Percentiles rank a stretch among this genome's conserved stretches.
Conservation (phyloP, 1,140 invertebrate genomes). For the Agrypnia vestita region DNA sequence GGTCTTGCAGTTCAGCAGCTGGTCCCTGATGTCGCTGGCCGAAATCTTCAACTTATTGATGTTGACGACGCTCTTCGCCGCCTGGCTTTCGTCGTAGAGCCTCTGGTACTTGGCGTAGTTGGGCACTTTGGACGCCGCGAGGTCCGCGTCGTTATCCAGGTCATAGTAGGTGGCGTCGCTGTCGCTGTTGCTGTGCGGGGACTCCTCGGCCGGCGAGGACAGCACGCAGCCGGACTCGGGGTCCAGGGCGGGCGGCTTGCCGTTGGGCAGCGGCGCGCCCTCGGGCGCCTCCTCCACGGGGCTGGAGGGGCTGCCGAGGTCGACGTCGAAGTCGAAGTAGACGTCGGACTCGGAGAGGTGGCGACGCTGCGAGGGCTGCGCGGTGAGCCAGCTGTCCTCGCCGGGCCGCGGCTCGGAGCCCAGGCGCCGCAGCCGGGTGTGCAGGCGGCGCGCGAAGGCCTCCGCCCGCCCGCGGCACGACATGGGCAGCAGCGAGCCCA, state of each 20-base stretch:
- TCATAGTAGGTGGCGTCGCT: constrained; percentile 70
- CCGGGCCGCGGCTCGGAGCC: constrained; percentile 70
- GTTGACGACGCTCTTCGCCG: constrained; percentile 51
- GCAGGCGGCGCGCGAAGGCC: constrained; percentile 84
- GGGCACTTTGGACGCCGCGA: constrained; percentile 63
- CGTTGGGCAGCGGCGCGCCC: constrained; percentile 69
- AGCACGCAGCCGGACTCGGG: constrained; percentile 73
- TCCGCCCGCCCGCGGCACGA: constrained; percentile 85
- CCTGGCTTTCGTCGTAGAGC: constrained; percentile 62
- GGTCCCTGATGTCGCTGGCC: constrained; percentile 50
- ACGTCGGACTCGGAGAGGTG: constrained; percentile 75
- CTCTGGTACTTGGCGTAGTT: constrained; percentile 64
- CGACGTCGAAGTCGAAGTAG: constrained; percentile 76
- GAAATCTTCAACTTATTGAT: constrained; percentile 43
- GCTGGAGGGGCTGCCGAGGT: constrained; percentile 78
- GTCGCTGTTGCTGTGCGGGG: constrained; percentile 61
- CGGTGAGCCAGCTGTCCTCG: constrained; percentile 70
- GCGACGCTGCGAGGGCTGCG: constrained; percentile 67
- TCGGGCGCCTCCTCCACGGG: constrained; percentile 76
- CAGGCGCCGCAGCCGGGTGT: constrained; percentile 81
- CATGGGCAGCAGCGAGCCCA: constrained; percentile 74
- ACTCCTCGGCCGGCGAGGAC: constrained; percentile 62
- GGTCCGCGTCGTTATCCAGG: constrained; percentile 66
- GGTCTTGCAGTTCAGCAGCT: constrained; percentile 48
- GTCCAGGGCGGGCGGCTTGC: constrained; percentile 69